Base-by-base conservation (phyloP, 2,797 vertebrate genomes). In the Urocyon cinereoargenteus region DNA sequence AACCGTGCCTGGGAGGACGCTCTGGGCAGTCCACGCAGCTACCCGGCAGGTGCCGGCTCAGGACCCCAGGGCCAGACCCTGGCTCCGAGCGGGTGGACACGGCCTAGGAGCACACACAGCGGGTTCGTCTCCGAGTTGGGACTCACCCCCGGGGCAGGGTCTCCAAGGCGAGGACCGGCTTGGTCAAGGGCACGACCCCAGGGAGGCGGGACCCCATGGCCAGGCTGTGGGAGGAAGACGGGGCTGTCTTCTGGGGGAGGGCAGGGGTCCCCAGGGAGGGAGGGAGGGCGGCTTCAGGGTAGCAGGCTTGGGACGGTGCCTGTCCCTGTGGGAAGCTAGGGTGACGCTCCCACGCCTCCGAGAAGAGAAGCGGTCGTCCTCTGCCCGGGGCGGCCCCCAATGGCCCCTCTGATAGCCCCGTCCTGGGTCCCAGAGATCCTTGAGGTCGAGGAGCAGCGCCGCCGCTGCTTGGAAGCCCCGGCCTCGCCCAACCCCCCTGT, bases 71-170 rank as follows among this genome's bases (percentile, higher is more conserved):
- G 22, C 4, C 66, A 53, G 62, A 19, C n/a, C 4, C 19, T 5
- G 3, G 34, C 53, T 59, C 84, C 0, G 12, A 70, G n/a, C 21
- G 11, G 26, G 24, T 3, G 15, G 61, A 8, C 10, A 49, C 3
- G 12, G 5, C 10, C 1, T 0, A 0, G 0, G 7, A 40, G 31
- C 24, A 6, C 53, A 14, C 57, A 9, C 9, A 16, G 72, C 62
- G 12, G 82, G 34, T 13, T 0, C 0, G 4, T 21, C 24, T 72
- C 55, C 3, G 4, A 57, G 83, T 49, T 0, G 2, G 45, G 59
- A 82, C 28, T 77, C 73, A 21, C 2, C 0, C 40, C 31, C 11
- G 2, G 19, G 21, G 13, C n/a, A 1, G 61, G 2, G 70, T 12
- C 15, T 73, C 24, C n/a, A 57, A 11, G 11, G 40, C 1, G 2